Conservation (phyloP, 2,888 invertebrate species). For the Nipponacmea schrenckii region DNA sequence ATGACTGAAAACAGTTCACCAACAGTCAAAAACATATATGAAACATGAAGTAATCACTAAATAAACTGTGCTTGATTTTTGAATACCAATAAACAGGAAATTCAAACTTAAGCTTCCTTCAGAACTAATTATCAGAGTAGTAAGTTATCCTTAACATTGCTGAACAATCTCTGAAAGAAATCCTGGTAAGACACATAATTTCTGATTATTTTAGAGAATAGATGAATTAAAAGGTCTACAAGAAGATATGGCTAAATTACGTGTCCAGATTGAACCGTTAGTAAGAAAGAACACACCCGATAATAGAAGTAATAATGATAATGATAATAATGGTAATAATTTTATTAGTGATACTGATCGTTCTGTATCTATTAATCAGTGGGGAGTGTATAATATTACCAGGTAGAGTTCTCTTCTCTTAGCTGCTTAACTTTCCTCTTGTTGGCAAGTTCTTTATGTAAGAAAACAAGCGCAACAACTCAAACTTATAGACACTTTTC, state of each 20-base stretch:
- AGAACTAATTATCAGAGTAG: too few relatives aligned
- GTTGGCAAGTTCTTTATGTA: not conserved
- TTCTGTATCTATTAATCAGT: conserved; percentile 53
- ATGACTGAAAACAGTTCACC: too few relatives aligned
- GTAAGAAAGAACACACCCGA: conserved; percentile 40
- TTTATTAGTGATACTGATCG: conserved; percentile 29
- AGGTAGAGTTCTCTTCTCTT: conserved; percentile 43
- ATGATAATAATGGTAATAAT: conserved; percentile 23
- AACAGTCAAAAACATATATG: too few relatives aligned
- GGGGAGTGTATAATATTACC: conserved; percentile 59
- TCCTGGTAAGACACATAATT: too few relatives aligned
- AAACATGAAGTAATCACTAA: too few relatives aligned
- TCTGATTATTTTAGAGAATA: conserved; percentile 41
- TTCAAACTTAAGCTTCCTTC: too few relatives aligned
- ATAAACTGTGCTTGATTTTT: too few relatives aligned
- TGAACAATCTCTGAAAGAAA: too few relatives aligned
- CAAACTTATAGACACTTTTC: too few relatives aligned
- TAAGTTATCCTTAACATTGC: too few relatives aligned
- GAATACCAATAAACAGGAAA: too few relatives aligned
- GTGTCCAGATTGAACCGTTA: conserved; percentile 50
- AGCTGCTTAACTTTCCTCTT: not conserved
- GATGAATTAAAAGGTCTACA: conserved; percentile 58
- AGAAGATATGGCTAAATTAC: conserved; percentile 53
- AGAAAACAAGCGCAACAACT: too few relatives aligned
- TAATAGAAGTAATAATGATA: conserved; percentile 51